Evolutionary conservation across 1,140 invertebrate genomes (phyloP).

Genomic region (Rhizoglyphus robini): DNA sequence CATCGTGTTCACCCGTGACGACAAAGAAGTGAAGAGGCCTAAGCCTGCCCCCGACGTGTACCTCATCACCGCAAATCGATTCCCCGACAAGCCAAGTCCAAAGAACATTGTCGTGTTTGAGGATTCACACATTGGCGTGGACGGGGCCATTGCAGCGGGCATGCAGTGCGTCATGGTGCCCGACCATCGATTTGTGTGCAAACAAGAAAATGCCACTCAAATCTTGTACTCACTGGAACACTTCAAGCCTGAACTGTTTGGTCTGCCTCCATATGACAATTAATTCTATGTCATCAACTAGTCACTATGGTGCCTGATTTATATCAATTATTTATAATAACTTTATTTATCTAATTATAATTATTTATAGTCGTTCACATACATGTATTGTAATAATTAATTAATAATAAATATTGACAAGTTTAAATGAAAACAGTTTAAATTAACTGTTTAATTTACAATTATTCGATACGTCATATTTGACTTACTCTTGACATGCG

Average conservation of each 20-base stretch:
- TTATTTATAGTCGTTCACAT: no score
- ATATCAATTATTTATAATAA: no score
- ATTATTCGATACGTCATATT: no score
- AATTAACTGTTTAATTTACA: no score
- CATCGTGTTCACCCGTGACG: conserved; percentile 19
- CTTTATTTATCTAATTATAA: no score
- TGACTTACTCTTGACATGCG: no score
- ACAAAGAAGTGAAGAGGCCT: conserved; percentile 22
- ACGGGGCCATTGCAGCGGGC: conserved; percentile 18
- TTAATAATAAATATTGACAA: no score
- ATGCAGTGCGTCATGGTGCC: conserved; percentile 24
- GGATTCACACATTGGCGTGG: conserved; percentile 23
- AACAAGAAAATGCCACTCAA: conserved; percentile 17
- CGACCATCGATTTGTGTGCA: conserved; percentile 9
- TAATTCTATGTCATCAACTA: not conserved
- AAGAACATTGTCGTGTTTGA: conserved; percentile 22
- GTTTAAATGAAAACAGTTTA: no score
- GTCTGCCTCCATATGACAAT: conserved; percentile 21
- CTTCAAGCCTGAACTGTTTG: conserved; percentile 23
- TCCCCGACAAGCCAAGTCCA: conserved; percentile 12
- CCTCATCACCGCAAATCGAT: conserved; percentile 17
- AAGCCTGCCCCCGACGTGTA: conserved; percentile 24
- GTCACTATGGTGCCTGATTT: no score
- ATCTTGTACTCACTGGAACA: conserved; percentile 21
- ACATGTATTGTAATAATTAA: no score